A percentile compares a stretch with the other conserved stretches of the same genome.
These are phyloP conservation scores for Chromobotia macracanthus DNA, from an alignment of 2,797 vertebrate genomes.

Conservation along the genomic window DNA sequence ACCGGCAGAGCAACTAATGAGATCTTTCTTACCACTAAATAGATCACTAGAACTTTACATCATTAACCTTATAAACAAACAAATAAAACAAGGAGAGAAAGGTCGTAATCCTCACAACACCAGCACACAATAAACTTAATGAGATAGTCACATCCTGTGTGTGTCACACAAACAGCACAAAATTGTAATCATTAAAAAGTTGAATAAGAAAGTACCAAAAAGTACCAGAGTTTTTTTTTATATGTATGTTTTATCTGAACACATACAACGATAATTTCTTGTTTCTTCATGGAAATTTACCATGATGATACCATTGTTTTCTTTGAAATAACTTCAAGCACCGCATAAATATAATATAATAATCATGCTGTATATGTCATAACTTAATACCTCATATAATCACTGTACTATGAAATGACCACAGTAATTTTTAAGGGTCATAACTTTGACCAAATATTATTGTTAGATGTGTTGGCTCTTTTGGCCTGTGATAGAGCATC, in stretches of 20 bases:
- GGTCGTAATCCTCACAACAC: background rate
- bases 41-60: slow-evolving; percentile 12
- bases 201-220: background rate
- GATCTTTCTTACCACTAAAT: slow-evolving; percentile 26
- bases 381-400: background rate
- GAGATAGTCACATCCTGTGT: background rate
- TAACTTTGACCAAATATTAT: slow-evolving; percentile 19
- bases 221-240: background rate
- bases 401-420: background rate
- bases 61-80: slow-evolving; percentile 30
- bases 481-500: background rate
- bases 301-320: too few relatives aligned
- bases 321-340: too few relatives aligned
- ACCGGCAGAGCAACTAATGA: slow-evolving; percentile 34
- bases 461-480: slow-evolving; percentile 2
- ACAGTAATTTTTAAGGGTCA: background rate
- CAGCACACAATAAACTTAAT: background rate
- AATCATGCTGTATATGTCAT: background rate
- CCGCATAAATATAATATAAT: too few relatives aligned
- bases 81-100: slow-evolving; percentile 17
- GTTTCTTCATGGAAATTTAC: too few relatives aligned
- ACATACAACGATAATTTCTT: background rate
- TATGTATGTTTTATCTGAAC: background rate
- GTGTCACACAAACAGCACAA: background rate
- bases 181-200: background rate